phyloP scores from a whole-genome alignment of 2,888 invertebrate species.

The Sinohyriopsis cumingii region DNA sequence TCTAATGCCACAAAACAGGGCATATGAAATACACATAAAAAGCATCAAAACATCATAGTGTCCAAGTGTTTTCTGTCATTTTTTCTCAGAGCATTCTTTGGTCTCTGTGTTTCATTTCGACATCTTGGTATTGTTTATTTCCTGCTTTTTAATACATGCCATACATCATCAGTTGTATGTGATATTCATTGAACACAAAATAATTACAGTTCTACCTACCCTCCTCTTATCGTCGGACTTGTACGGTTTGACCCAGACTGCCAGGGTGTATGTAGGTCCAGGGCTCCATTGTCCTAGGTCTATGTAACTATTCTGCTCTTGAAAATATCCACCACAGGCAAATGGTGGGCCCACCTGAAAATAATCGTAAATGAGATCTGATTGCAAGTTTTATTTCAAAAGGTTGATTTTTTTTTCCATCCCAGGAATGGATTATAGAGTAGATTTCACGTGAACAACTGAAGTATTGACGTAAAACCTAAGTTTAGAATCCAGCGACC shows the following conservation, averaged over 20 bases:
- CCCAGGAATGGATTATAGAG: no score
- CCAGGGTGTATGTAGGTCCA: slow-evolving; percentile 50
- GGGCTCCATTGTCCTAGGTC: slow-evolving; percentile 55
- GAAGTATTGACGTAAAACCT: no score
- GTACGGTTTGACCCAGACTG: slow-evolving; percentile 54
- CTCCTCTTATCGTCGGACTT: slow-evolving; percentile 39
- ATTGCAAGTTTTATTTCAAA: background rate
- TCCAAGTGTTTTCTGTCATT: no score
- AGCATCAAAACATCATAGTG: no score
- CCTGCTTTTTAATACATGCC: no score
- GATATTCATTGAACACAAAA: background rate
- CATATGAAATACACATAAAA: no score
- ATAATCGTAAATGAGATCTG: background rate
- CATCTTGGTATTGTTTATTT: no score
- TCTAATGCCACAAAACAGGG: background rate
- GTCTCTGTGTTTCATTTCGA: no score
- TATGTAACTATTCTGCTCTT: slow-evolving; percentile 38
- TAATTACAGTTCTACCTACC: slow-evolving; percentile 31
- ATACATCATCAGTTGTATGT: background rate
- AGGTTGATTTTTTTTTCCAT: no score
- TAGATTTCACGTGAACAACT: no score
- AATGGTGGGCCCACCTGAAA: slow-evolving; percentile 56
- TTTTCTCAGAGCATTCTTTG: no score
- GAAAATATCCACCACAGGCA: slow-evolving; percentile 51
- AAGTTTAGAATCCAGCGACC: no score